phyloP scores from a whole-genome alignment of 2,888 invertebrate genomes.

The Digitonthophagus gazella region DNA sequence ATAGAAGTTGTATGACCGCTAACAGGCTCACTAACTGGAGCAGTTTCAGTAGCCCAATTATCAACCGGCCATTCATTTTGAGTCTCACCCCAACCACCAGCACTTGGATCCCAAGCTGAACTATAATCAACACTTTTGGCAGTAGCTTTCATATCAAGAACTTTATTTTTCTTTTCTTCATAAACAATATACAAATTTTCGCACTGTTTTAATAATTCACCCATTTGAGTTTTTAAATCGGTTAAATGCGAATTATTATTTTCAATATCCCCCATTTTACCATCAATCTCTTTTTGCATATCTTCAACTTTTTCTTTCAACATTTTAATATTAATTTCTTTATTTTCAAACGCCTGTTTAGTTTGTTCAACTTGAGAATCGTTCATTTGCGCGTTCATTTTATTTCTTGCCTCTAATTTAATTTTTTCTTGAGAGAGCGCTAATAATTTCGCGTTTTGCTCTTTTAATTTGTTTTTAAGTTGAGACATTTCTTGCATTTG shows the following conservation, averaged over 20 bases:
- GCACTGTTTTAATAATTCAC: slow-evolving; percentile 67
- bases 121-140: slow-evolving; percentile 46
- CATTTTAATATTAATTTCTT: slow-evolving; percentile 63
- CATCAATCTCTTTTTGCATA: slow-evolving; percentile 73
- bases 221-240: slow-evolving; percentile 68
- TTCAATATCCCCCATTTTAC: slow-evolving; percentile 77
- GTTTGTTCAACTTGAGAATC: slow-evolving; percentile 56
- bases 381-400: slow-evolving; percentile 53
- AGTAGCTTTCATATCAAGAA: slow-evolving; percentile 49
- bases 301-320: slow-evolving; percentile 68
- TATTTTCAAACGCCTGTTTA: slow-evolving; percentile 64
- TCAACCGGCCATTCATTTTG: slow-evolving; percentile 54
- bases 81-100: slow-evolving; percentile 58
- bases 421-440: slow-evolving; percentile 81
- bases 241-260: slow-evolving; percentile 74
- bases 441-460: slow-evolving; percentile 79
- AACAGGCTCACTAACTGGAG: slow-evolving; percentile 38
- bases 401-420: slow-evolving; percentile 72
- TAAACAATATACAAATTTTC: slow-evolving; percentile 66
- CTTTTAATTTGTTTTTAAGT: slow-evolving; percentile 77
- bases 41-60: slow-evolving; percentile 44
- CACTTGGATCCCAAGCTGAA: slow-evolving; percentile 60
- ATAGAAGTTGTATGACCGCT: slow-evolving; percentile 46
- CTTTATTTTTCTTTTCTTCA: slow-evolving; percentile 62
- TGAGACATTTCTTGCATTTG: slow-evolving; percentile 85